Conservation (phyloP, 2,113 vertebrate species). For the Amia ocellicauda region DNA sequence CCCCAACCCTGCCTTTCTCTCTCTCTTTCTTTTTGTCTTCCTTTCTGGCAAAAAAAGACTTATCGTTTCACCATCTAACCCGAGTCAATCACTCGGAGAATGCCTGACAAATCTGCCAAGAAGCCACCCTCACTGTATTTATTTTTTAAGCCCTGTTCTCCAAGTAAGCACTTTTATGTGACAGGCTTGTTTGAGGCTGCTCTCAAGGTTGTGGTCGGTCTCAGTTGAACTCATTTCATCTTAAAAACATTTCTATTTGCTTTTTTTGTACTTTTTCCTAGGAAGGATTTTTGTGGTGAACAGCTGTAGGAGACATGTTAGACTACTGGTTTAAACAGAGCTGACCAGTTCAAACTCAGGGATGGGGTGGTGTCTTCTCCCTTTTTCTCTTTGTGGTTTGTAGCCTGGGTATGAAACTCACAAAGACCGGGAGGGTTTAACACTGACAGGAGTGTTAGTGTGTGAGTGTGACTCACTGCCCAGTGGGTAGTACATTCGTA, state of each 20-base stretch:
- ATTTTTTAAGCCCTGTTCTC: conserved; percentile 30
- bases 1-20: conserved; percentile 21
- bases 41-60: conserved; percentile 12
- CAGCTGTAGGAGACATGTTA: conserved; percentile 20
- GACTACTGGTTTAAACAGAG: conserved; percentile 42
- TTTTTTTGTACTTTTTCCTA: conserved; percentile 41
- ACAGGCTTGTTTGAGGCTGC: conserved; percentile 53
- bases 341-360: conserved; percentile 57
- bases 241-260: conserved; percentile 64
- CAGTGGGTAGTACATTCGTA: conserved; percentile 64
- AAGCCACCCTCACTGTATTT: conserved; percentile 39
- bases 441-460: conserved; percentile 44
- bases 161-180: conserved; percentile 44
- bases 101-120: conserved; percentile 29
- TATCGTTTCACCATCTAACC: conserved; percentile 34
- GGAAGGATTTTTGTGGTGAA: conserved; percentile 50
- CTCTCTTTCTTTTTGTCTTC: conserved; percentile 27
- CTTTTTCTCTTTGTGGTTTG: conserved; percentile 43
- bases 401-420: conserved; percentile 40
- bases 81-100: conserved; percentile 35
- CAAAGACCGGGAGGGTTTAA: conserved; percentile 50
- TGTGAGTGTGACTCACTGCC: conserved; percentile 48
- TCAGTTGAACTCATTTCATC: conserved; percentile 57
- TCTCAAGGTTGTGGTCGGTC: conserved; percentile 71
- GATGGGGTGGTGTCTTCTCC: conserved; percentile 8